Evolutionary conservation across 2,113 vertebrate species (phyloP).

Genomic region (Rhea americana): DNA sequence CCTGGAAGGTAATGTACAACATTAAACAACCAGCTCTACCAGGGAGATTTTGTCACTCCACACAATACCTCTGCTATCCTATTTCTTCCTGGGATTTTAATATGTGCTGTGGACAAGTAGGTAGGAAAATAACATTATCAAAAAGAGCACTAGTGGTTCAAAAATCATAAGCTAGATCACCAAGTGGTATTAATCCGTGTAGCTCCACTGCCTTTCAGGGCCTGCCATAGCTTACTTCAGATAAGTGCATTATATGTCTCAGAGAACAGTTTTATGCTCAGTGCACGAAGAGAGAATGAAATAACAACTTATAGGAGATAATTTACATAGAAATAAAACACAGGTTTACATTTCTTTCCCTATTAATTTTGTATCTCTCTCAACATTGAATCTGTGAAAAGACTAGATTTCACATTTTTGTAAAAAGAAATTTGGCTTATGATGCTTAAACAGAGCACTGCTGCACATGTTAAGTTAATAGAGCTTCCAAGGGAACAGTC

Average conservation of each 20-base stretch:
- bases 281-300: not conserved
- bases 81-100: not conserved
- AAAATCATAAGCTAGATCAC: not conserved
- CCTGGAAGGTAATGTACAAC: not conserved
- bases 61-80: not conserved
- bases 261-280: not conserved
- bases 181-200: not conserved
- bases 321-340: slow-evolving; percentile 1
- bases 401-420: not conserved
- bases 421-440: not conserved
- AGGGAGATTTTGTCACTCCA: not conserved
- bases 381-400: not conserved
- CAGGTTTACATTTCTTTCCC: not conserved
- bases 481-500: not conserved
- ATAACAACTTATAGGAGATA: not conserved
- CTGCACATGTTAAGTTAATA: not conserved
- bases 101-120: not conserved
- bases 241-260: not conserved
- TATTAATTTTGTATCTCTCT: not conserved
- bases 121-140: not conserved
- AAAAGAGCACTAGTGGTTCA: not conserved
- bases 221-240: not conserved
- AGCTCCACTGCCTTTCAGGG: not conserved
- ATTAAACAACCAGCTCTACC: not conserved
- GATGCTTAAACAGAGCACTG: not conserved